Evolutionary conservation across 2,113 vertebrate species (phyloP).

Genomic region (Macroglossus sobrinus): DNA sequence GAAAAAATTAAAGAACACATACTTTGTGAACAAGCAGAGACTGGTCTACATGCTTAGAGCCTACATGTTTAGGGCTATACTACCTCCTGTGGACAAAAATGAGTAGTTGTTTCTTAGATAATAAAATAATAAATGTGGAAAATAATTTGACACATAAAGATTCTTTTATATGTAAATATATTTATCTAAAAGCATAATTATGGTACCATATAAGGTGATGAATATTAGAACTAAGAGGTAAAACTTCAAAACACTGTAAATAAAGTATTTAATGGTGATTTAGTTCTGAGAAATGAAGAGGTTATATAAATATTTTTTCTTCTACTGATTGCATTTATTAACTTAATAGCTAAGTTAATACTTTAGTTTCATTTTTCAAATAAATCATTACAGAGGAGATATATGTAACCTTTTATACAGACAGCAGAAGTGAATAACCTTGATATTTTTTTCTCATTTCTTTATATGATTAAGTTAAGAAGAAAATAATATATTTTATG

Average conservation of each 20-base stretch:
- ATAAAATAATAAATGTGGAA: neutral
- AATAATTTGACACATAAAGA: neutral
- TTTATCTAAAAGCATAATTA: neutral
- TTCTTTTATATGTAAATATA: neutral
- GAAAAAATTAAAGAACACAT: neutral
- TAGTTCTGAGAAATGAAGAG: neutral
- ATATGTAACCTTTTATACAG: neutral
- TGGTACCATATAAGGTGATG: neutral
- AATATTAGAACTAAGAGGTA: neutral
- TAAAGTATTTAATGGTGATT: neutral
- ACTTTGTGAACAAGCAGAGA: neutral
- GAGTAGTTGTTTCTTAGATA: neutral
- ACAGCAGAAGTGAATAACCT: neutral
- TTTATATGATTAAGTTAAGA: neutral
- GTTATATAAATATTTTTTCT: neutral
- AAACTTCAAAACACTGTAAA: neutral
- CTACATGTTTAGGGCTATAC: neutral
- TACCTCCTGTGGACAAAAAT: neutral
- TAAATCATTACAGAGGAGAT: neutral
- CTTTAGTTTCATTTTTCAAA: neutral
- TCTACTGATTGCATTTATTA: neutral
- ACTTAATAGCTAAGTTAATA: neutral
- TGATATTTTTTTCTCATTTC: neutral
- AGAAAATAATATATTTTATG: neutral
- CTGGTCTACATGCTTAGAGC: neutral